Evolutionary conservation across 2,888 invertebrate species (phyloP).

Genomic region (Galeruca laticollis): DNA sequence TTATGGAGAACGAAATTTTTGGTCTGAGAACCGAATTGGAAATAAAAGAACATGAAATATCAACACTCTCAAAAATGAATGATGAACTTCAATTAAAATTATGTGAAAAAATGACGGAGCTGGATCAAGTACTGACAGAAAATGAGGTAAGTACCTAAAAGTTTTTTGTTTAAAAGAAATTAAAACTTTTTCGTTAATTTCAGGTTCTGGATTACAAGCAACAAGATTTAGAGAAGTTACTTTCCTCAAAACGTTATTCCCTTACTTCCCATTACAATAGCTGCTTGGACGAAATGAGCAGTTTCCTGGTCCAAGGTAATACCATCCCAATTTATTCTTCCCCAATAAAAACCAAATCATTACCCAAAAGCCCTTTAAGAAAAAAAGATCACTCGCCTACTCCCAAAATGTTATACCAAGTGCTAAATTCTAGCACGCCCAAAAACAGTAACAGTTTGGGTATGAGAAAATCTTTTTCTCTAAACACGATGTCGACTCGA

Average conservation of each 20-base stretch:
- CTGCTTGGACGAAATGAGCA: slow-evolving; percentile 42
- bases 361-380: slow-evolving; percentile 24
- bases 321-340: slow-evolving; percentile 44
- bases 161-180: too few species aligned
- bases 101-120: slow-evolving; percentile 49
- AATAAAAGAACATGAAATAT: slow-evolving; percentile 52
- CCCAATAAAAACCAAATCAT: slow-evolving; percentile 24
- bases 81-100: slow-evolving; percentile 49
- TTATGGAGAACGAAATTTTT: slow-evolving; percentile 46
- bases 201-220: slow-evolving; percentile 48
- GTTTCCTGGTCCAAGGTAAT: slow-evolving; percentile 42
- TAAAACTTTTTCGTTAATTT: slow-evolving; percentile 24
- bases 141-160: slow-evolving; percentile 50
- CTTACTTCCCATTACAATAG: slow-evolving; percentile 41
- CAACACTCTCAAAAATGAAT: slow-evolving; percentile 46
- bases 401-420: slow-evolving; percentile 28
- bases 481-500: slow-evolving; percentile 37
- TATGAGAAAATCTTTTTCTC: slow-evolving; percentile 28
- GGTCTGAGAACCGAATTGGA: slow-evolving; percentile 50
- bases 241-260: slow-evolving; percentile 43
- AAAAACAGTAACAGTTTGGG: slow-evolving; percentile 23
- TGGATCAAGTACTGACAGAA: slow-evolving; percentile 52
- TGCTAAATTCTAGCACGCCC: slow-evolving; percentile 29
- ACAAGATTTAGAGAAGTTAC: slow-evolving; percentile 44
- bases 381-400: slow-evolving; percentile 28